Evolutionary conservation across 2,113 vertebrate genomes (phyloP).

Genomic region (Calidris pygmaea): DNA sequence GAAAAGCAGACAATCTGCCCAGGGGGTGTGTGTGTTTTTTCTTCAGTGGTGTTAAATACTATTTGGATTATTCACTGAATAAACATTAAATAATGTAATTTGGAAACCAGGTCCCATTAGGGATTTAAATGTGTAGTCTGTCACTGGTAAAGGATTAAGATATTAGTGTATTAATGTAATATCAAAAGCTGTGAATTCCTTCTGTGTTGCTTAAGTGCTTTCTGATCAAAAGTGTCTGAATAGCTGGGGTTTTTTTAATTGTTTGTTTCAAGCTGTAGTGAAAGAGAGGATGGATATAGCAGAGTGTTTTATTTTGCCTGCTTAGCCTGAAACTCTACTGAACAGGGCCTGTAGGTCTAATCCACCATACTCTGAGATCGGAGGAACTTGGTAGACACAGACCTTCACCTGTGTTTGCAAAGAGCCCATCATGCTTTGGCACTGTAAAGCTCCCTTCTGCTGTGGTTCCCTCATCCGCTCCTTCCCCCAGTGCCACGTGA

Average conservation of each 20-base stretch:
- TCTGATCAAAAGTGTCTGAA: slow-evolving; percentile 49
- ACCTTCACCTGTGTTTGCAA: background rate
- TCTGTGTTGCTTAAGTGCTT: slow-evolving; percentile 48
- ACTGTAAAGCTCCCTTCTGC: background rate
- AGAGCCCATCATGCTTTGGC: background rate
- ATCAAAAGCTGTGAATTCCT: slow-evolving; percentile 71
- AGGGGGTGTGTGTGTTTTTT: slow-evolving; percentile 45
- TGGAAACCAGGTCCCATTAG: slow-evolving; percentile 73
- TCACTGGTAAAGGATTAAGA: slow-evolving; percentile 75
- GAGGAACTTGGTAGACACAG: background rate
- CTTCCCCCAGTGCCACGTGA: background rate
- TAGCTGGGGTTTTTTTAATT: slow-evolving; percentile 11
- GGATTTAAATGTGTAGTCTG: slow-evolving; percentile 70
- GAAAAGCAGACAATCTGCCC: slow-evolving; percentile 61
- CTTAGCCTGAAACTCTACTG: background rate
- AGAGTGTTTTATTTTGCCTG: background rate
- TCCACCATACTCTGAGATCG: rapidly evolving
- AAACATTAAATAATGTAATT: slow-evolving; percentile 83
- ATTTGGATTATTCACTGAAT: slow-evolving; percentile 77
- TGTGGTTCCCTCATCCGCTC: background rate
- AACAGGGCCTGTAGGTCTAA: background rate
- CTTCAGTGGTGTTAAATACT: slow-evolving; percentile 73
- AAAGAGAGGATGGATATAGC: background rate
- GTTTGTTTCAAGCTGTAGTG: slow-evolving; percentile 2
- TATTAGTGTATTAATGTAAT: slow-evolving; percentile 75